Conservation (phyloP, 2,888 invertebrate genomes). For the Neelides folsomi region DNA sequence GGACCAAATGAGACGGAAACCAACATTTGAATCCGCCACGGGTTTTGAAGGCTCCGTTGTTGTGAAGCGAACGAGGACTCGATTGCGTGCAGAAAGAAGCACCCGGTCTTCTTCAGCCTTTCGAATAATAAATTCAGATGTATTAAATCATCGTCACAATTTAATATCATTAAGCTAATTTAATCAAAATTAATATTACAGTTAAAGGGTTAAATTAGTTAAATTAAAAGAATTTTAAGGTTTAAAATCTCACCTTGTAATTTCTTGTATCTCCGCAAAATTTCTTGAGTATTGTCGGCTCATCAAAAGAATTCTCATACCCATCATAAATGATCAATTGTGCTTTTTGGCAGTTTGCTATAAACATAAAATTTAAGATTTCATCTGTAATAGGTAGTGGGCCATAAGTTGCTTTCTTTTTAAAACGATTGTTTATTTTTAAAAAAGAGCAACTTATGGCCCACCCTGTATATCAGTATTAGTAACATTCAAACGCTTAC, state of each 20-base stretch:
- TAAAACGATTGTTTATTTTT: too few species aligned
- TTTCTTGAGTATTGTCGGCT: conserved; percentile 32
- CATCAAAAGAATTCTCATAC: conserved; percentile 33
- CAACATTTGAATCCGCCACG: conserved; percentile 14
- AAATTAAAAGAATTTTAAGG: not conserved
- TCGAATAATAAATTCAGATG: too few species aligned
- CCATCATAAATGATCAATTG: conserved; percentile 39
- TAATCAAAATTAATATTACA: too few species aligned
- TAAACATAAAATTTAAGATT: not conserved
- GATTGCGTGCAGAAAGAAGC: conserved; percentile 37
- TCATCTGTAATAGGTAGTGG: too few species aligned
- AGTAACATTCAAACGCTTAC: conserved; percentile 19
- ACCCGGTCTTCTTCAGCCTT: conserved; percentile 38
- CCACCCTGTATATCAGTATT: too few species aligned
- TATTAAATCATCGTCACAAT: too few species aligned
- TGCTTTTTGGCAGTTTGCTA: conserved; percentile 39
- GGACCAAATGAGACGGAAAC: conserved; percentile 31
- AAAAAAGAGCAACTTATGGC: too few species aligned
- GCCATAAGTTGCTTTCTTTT: too few species aligned
- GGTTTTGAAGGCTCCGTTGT: conserved; percentile 28
- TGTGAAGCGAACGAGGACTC: conserved; percentile 36
- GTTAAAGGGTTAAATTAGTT: not conserved
- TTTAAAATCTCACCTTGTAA: conserved; percentile 34
- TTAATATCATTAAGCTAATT: not conserved
- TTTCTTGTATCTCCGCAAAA: conserved; percentile 40